Conservation (phyloP, 2,797 vertebrate species). For the Tamandua tetradactyla region DNA sequence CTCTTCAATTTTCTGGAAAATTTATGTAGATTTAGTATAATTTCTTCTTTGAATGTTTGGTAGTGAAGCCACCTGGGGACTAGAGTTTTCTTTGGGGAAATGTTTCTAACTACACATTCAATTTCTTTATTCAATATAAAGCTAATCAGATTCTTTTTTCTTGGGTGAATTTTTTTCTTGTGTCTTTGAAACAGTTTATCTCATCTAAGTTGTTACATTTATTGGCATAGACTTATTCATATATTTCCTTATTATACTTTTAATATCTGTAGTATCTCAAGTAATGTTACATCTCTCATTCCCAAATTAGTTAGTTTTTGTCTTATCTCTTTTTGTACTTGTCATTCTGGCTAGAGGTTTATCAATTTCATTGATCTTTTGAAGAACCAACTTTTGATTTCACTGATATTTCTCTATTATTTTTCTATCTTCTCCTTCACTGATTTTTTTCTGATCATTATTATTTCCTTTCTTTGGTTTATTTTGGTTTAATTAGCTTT, state of each 20-base stretch:
- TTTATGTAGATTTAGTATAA: background rate
- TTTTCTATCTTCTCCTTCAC: background rate
- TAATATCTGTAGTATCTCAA: too few relatives aligned
- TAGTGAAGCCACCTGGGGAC: too few relatives aligned
- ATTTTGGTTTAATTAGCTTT: too few relatives aligned
- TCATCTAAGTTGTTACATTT: too few relatives aligned
- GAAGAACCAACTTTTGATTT: background rate
- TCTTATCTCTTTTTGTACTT: background rate
- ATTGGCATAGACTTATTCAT: too few relatives aligned
- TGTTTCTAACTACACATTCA: background rate
- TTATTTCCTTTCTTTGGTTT: background rate
- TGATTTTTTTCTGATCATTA: background rate
- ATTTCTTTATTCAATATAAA: background rate
- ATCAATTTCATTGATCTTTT: background rate
- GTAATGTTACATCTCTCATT: too few relatives aligned
- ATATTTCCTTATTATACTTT: too few relatives aligned
- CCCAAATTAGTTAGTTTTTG: background rate
- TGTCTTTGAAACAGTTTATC: too few relatives aligned
- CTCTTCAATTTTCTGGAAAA: background rate
- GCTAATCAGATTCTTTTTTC: background rate
- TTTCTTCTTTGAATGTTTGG: too few relatives aligned
- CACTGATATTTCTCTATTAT: background rate
- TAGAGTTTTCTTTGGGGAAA: too few relatives aligned
- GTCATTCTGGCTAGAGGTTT: background rate
- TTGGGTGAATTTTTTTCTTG: too few relatives aligned